phyloP scores from a whole-genome alignment of 2,113 vertebrate genomes.

The Cottus gobio region DNA sequence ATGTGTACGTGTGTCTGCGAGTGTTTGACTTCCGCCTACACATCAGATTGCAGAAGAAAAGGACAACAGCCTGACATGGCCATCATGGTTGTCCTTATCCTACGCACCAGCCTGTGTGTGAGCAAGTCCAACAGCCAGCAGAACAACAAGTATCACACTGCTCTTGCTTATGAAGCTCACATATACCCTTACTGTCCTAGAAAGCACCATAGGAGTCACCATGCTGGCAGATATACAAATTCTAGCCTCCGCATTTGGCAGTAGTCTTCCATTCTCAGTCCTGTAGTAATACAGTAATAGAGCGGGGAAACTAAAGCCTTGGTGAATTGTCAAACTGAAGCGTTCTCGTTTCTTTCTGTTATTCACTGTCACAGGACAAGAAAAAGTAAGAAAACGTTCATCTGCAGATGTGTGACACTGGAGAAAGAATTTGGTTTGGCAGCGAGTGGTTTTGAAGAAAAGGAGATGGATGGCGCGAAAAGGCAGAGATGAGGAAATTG shows the following conservation, averaged over 20 bases:
- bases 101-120: constrained; percentile 78
- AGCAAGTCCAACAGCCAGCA: constrained; percentile 62
- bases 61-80: constrained; percentile 76
- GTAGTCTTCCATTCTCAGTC: constrained; percentile 15
- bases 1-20: constrained; percentile 15
- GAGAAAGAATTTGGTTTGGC: constrained; percentile 22
- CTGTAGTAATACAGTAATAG: constrained; percentile 34
- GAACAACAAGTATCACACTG: constrained; percentile 57
- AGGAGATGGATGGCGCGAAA: constrained; percentile 29
- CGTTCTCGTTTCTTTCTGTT: constrained; percentile 14
- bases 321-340: constrained; percentile 37
- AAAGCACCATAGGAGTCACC: constrained; percentile 52
- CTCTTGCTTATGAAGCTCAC: constrained; percentile 51
- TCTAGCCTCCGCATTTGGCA: constrained; percentile 58
- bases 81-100: constrained; percentile 71
- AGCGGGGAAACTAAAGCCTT: constrained; percentile 30
- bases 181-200: constrained; percentile 54
- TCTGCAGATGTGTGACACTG: constrained; percentile 44
- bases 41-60: constrained; percentile 76
- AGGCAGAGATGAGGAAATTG: constrained; percentile 49
- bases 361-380: constrained; percentile 17
- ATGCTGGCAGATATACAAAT: constrained; percentile 49
- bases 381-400: constrained; percentile 37
- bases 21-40: constrained; percentile 70
- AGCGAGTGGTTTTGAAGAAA: constrained; percentile 30